Conservation (phyloP, 2,888 invertebrate species). For the Horisme vitalbata region DNA sequence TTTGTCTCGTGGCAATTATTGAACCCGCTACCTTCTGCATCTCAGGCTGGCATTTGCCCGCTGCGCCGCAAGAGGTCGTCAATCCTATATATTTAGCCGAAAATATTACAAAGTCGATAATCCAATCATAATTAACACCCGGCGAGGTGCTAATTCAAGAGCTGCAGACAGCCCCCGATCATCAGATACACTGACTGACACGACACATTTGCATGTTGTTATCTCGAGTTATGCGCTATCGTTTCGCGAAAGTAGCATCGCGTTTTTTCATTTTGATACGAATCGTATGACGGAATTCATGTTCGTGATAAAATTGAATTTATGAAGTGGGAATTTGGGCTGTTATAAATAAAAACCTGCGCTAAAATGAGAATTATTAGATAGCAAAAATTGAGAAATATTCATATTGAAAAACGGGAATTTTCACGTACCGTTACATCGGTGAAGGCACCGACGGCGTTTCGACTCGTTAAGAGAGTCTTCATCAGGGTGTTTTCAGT, state of each 20-base stretch:
- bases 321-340: neutral
- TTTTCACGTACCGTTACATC: too few species aligned
- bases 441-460: too few species aligned
- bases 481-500: too few species aligned
- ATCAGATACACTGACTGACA: slow-evolving; percentile 15
- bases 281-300: slow-evolving; percentile 27
- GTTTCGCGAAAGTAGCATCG: slow-evolving; percentile 25
- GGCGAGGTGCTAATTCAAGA: slow-evolving; percentile 19
- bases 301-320: slow-evolving; percentile 11
- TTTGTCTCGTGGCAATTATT: too few species aligned
- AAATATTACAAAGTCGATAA: neutral
- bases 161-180: slow-evolving; percentile 12
- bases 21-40: too few species aligned
- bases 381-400: too few species aligned
- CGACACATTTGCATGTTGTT: slow-evolving; percentile 18
- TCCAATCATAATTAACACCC: slow-evolving; percentile 16
- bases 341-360: too few species aligned
- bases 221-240: slow-evolving; percentile 27
- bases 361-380: too few species aligned
- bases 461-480: too few species aligned
- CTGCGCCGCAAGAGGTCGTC: too few species aligned
- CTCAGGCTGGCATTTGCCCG: too few species aligned
- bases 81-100: neutral
- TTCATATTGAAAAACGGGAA: too few species aligned
- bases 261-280: slow-evolving; percentile 28